These are phyloP conservation scores for Carabus problematicus DNA, from an alignment of 2,888 invertebrate species.

Conservation along the genomic window DNA sequence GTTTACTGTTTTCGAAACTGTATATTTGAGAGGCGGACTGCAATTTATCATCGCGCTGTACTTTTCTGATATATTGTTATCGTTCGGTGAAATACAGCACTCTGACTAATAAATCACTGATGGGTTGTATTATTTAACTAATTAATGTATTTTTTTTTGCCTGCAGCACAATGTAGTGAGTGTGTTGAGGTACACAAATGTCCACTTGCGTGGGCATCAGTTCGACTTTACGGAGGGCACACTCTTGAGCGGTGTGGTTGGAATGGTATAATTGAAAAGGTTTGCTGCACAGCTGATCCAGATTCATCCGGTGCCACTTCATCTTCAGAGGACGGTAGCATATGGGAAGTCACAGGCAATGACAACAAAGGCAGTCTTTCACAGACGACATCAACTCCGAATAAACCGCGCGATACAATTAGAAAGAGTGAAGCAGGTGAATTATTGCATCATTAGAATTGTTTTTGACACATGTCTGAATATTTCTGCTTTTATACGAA, in stretches of 20 bases:
- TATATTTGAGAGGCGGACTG: constrained; percentile 1
- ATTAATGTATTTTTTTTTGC: no score
- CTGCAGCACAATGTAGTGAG: background rate
- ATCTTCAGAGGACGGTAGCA: constrained; percentile 12
- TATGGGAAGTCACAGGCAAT: constrained; percentile 21
- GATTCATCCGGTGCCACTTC: background rate
- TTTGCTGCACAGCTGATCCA: constrained; percentile 25
- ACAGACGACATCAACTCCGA: background rate
- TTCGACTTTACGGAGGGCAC: constrained; percentile 22
- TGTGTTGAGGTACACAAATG: constrained; percentile 23
- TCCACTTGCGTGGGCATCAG: constrained; percentile 23
- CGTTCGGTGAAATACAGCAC: no score
- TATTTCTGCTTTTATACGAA: no score
- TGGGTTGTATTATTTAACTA: no score
- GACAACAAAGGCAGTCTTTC: background rate
- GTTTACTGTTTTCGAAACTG: background rate
- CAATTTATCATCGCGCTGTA: no score
- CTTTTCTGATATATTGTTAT: no score
- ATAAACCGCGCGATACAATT: constrained; percentile 16
- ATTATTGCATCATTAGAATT: background rate
- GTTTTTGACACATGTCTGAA: no score
- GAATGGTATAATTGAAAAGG: constrained; percentile 34
- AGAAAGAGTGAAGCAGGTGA: constrained; percentile 37
- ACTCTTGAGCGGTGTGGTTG: constrained; percentile 30
- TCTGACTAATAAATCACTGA: no score